Evolutionary conservation across 2,113 vertebrate genomes (phyloP).

Genomic region (Hoplias malabaricus): DNA sequence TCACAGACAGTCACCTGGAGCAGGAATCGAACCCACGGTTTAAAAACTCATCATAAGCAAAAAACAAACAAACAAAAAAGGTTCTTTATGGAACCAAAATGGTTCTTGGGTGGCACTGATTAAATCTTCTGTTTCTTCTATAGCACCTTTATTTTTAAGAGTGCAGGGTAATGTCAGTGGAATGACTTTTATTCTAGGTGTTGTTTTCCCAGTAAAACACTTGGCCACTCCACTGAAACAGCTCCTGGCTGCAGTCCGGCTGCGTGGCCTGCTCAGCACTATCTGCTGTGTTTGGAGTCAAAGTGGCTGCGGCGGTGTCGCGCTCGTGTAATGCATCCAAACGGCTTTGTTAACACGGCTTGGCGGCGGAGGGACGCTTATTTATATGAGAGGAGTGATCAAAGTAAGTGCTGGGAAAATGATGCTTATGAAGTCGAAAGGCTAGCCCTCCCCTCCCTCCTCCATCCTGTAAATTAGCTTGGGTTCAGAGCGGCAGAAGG

Average conservation of each 20-base stretch:
- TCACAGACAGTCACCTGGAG: too few species aligned
- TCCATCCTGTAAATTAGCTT: constrained; percentile 35
- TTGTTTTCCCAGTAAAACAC: too few species aligned
- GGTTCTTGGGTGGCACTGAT: too few species aligned
- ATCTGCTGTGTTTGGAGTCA: not conserved
- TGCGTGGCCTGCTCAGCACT: not conserved
- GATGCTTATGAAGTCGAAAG: constrained; percentile 23
- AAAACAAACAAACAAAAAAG: too few species aligned
- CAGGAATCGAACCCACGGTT: too few species aligned
- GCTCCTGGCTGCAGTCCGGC: not conserved
- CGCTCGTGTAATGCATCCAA: constrained; percentile 20
- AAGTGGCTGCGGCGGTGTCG: not conserved
- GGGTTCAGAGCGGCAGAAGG: constrained; percentile 36
- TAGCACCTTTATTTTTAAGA: too few species aligned
- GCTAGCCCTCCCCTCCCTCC: not conserved
- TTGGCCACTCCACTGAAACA: not conserved
- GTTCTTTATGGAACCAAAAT: too few species aligned
- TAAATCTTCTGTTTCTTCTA: too few species aligned
- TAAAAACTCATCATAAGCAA: too few species aligned
- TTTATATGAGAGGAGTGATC: constrained; percentile 22
- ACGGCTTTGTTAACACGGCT: constrained; percentile 22
- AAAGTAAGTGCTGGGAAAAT: constrained; percentile 42
- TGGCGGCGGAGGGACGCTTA: constrained; percentile 16
- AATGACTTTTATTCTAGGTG: too few species aligned
- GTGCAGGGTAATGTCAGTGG: too few species aligned